These are phyloP conservation scores for Otolemur garnettii DNA, from an alignment of 2,113 vertebrate species.

Conservation along the genomic window DNA sequence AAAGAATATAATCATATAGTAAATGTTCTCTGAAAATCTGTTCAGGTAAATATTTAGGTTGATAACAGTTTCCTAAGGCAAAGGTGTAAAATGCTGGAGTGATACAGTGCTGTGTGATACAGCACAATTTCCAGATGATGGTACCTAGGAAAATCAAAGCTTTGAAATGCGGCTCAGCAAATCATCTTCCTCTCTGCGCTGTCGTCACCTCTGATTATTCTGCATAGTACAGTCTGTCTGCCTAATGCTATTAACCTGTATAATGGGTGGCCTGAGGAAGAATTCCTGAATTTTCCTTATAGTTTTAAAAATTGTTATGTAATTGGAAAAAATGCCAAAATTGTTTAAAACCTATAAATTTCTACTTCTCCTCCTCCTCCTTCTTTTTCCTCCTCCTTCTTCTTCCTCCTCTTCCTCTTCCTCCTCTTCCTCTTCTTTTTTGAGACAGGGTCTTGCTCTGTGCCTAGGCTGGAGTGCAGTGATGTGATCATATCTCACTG, in stretches of 20 bases:
- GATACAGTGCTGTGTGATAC: not conserved
- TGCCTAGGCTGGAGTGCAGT: too few species aligned
- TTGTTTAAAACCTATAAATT: not conserved
- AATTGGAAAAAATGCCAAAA: not conserved
- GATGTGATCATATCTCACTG: too few species aligned
- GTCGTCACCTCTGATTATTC: not conserved
- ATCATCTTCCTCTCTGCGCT: not conserved
- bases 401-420: too few species aligned
- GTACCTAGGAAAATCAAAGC: not conserved
- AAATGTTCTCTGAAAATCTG: constrained; percentile 44
- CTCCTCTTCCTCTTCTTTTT: too few species aligned
- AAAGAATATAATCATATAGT: not conserved
- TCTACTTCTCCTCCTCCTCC: too few species aligned
- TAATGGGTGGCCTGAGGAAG: not conserved
- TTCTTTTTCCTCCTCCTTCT: too few species aligned
- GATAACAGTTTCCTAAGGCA: not conserved
- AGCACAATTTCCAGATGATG: not conserved
- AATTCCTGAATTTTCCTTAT: not conserved
- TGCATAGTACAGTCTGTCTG: not conserved
- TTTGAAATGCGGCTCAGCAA: not conserved
- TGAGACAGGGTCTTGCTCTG: too few species aligned
- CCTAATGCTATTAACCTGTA: not conserved
- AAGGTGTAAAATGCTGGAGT: constrained; percentile 20
- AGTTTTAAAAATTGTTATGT: not conserved
- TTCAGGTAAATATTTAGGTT: not conserved